Percentiles rank a stretch among this genome's conserved stretches.
phyloP scores from a whole-genome alignment of 2,888 invertebrate species.

The Agrochola lota region DNA sequence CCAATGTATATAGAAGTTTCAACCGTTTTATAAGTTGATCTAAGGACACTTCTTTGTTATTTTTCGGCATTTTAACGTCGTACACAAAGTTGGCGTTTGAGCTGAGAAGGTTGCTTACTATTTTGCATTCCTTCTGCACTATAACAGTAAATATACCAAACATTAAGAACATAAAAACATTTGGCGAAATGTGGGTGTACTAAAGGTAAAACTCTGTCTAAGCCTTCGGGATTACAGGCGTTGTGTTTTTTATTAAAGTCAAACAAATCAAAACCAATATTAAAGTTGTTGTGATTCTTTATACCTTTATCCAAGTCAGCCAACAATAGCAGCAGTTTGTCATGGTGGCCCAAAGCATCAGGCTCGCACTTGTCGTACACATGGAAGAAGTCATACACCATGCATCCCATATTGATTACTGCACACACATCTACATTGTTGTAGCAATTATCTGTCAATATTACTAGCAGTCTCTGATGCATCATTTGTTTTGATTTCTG shows the following conservation, averaged over 20 bases:
- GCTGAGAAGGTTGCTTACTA: conserved; percentile 81
- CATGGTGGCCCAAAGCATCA: conserved; percentile 77
- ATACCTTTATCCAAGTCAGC: conserved; percentile 82
- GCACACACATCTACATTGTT: conserved; percentile 74
- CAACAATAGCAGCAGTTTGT: conserved; percentile 76
- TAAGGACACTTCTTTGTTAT: conserved; percentile 71
- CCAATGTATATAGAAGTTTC: conserved; percentile 83
- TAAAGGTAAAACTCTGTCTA: too few relatives aligned
- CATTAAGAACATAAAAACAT: not conserved
- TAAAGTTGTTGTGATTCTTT: not conserved
- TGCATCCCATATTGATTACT: conserved; percentile 80
- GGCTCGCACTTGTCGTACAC: conserved; percentile 83
- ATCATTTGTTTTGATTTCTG: conserved; percentile 86
- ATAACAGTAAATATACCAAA: conserved; percentile 44
- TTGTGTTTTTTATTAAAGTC: too few relatives aligned
- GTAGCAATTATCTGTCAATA: conserved; percentile 74
- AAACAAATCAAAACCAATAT: too few relatives aligned
- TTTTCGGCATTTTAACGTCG: conserved; percentile 70
- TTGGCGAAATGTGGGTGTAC: too few relatives aligned
- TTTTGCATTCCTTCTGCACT: conserved; percentile 86
- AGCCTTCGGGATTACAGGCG: too few relatives aligned
- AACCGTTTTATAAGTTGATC: conserved; percentile 82
- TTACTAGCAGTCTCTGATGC: conserved; percentile 78
- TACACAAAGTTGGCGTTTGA: conserved; percentile 74
- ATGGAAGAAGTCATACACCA: conserved; percentile 80